Evolutionary conservation across 2,888 invertebrate species (phyloP), one percentile per base, ranked within the genome.

Genomic region (Loripinus fragilis): DNA sequence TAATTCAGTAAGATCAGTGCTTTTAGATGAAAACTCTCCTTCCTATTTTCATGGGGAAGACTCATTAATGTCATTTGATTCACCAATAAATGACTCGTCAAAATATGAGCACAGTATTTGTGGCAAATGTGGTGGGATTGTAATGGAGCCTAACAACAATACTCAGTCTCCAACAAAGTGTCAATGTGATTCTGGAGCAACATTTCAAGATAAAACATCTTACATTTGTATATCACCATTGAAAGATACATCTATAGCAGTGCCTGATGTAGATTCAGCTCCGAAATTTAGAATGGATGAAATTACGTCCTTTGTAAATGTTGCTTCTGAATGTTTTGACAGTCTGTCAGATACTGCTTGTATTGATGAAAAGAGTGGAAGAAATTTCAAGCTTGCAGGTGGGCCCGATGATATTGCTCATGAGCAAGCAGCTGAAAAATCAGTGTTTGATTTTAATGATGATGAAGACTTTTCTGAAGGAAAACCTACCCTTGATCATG

Each of bases 81-180:
- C 83, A 10, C 83, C 83, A 17, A 28, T 52, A n/a, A 72, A 69
- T 41, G 80, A 81, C 15, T 64, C 33, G 38, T 45, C 76, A 28
- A 83, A 73, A 76, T 52, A 78, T 28, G 80, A 80, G 66, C 83
- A 78, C 55, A 78, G 76, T 41, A 78, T 83, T 23, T 83, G 83
- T 75, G 52, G 64, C 33, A 83, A 77, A 67, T 83, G 83, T 79
- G 83, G 83, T 25, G 79, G 83, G n/a, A 75, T 79, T n/a, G 65
- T 83, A n/a, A 71, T 78, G 68, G 83, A 83, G 60, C 50, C 78
- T 17, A 83, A 83, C 60, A 83, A 83, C 55, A 83, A 83, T 68
- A 75, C 83, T 66, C 72, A 76, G 23, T 83, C 83, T 15, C 83
- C 83, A 30, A 68, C 80, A 52, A 80, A 81, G 35, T 83, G 83